Evolutionary conservation across 2,113 vertebrate species (phyloP).

Genomic region (Pleuronectes platessa): DNA sequence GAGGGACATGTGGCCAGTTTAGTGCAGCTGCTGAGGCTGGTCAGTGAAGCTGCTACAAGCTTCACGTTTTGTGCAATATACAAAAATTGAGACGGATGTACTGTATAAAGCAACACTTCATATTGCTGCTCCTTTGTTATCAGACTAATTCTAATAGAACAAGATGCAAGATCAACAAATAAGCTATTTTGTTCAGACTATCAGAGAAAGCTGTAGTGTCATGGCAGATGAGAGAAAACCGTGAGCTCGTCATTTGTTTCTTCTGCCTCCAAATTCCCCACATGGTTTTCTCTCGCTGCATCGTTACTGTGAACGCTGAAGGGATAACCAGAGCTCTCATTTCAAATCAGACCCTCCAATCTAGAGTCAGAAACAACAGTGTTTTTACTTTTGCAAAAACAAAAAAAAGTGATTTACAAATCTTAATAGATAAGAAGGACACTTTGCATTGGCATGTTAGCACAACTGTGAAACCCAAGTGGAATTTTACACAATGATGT

Average conservation of each 20-base stretch:
- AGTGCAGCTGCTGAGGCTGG: constrained; percentile 51
- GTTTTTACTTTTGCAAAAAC: constrained; percentile 50
- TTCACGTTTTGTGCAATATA: constrained; percentile 75
- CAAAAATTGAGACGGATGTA: constrained; percentile 21
- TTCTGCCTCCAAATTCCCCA: too few species aligned
- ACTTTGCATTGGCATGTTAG: constrained; percentile 54
- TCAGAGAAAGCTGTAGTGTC: constrained; percentile 6
- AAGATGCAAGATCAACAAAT: constrained; percentile 19
- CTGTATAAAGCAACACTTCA: constrained; percentile 39
- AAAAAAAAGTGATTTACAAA: constrained; percentile 22
- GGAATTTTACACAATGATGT: constrained; percentile 53
- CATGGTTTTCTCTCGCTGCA: neutral
- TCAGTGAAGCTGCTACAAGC: constrained; percentile 46
- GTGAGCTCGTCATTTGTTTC: too few species aligned
- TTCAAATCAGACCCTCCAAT: constrained; percentile 29
- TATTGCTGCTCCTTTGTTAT: constrained; percentile 39
- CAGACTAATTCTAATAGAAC: constrained; percentile 9
- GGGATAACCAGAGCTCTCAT: constrained; percentile 27
- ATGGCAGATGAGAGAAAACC: neutral
- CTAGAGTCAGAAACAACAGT: constrained; percentile 22
- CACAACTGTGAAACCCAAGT: constrained; percentile 65
- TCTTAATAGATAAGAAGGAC: constrained; percentile 22
- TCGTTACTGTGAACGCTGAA: constrained; percentile 18
- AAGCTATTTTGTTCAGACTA: constrained; percentile 37
- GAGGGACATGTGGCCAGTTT: neutral